These are phyloP conservation scores for Corythornis cristatus DNA, from an alignment of 2,113 vertebrate species.

Conservation along the genomic window DNA sequence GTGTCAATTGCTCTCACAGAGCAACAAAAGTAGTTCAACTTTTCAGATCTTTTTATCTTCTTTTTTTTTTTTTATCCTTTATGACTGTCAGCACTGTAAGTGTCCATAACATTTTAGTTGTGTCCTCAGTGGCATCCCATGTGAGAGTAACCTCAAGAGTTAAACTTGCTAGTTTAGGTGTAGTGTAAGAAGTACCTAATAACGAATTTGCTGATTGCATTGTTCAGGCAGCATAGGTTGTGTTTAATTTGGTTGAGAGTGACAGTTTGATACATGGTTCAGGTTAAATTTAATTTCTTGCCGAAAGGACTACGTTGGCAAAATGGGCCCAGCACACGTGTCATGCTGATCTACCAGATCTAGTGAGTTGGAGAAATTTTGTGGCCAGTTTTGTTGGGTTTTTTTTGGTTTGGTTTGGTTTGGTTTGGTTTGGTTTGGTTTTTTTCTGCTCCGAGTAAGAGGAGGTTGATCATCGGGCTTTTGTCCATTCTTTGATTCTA, in stretches of 20 bases:
- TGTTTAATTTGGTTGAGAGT: constrained; percentile 58
- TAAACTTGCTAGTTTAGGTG: constrained; percentile 44
- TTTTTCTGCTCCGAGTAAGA: not conserved
- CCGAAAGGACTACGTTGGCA: constrained; percentile 46
- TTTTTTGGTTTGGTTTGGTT: not conserved
- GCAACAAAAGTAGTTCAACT: constrained; percentile 47
- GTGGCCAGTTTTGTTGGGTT: not conserved
- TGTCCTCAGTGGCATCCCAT: constrained; percentile 48
- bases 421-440: not conserved
- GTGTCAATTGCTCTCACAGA: constrained; percentile 64
- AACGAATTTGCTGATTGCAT: constrained; percentile 59
- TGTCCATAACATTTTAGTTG: constrained; percentile 52
- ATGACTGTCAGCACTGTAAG: not conserved
- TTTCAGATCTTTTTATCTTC: not conserved
- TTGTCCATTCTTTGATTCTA: not conserved
- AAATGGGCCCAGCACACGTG: constrained; percentile 1
- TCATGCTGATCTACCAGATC: not conserved
- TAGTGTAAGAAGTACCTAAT: constrained; percentile 52
- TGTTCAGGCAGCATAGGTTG: constrained; percentile 33
- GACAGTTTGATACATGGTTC: constrained; percentile 53
- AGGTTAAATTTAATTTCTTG: constrained; percentile 69
- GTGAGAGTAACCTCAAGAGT: constrained; percentile 52
- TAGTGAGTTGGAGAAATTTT: not conserved
- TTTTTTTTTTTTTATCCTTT: not conserved
- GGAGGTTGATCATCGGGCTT: not conserved